Conservation (phyloP, 2,888 invertebrate species). For the Blomia tropicalis region DNA sequence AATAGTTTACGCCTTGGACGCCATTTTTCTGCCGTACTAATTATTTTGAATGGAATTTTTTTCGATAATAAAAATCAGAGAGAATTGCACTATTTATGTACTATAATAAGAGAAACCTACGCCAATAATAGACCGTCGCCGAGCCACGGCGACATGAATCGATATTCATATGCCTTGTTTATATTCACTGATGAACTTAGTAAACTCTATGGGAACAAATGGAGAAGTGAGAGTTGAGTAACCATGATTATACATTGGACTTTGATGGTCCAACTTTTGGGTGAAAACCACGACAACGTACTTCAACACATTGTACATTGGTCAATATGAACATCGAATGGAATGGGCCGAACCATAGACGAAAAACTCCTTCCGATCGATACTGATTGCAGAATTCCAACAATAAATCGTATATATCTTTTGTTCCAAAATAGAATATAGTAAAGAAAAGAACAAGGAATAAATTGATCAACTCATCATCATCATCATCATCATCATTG, state of each 20-base stretch:
- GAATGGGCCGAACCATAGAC: slow-evolving; percentile 1
- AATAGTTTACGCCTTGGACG: background rate
- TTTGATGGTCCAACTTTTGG: too few relatives aligned
- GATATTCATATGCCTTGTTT: background rate
- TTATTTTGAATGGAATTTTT: too few relatives aligned
- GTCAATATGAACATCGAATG: background rate
- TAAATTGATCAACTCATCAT: background rate
- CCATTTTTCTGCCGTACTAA: too few relatives aligned
- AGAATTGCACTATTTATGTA: too few relatives aligned
- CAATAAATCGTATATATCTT: background rate
- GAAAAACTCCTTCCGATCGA: background rate
- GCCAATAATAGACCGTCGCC: slow-evolving; percentile 4
- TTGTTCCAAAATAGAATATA: background rate
- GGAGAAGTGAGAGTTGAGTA: too few relatives aligned
- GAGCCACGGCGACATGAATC: background rate
- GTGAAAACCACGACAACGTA: background rate
- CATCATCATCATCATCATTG: too few relatives aligned
- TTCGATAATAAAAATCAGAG: too few relatives aligned
- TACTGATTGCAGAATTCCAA: background rate
- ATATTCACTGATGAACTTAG: background rate
- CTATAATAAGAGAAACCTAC: background rate
- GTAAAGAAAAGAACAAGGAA: too few relatives aligned
- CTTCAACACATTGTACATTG: background rate
- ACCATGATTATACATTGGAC: background rate
- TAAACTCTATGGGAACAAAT: background rate